Conservation (phyloP, 2,888 invertebrate genomes). For the Hemistola chrysoprasaria region DNA sequence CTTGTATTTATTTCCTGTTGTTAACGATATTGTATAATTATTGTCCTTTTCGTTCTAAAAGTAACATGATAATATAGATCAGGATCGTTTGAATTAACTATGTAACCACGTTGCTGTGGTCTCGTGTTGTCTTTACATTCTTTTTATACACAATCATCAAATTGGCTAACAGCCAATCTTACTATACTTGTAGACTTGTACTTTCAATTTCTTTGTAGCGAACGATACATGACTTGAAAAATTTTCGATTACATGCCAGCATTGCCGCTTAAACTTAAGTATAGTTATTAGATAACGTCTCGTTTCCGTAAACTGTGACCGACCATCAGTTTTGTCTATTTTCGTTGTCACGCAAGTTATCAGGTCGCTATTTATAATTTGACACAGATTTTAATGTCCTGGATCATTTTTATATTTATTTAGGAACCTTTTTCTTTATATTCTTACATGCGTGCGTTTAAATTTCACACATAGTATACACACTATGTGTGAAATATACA, state of each 20-base stretch:
- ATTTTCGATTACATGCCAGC: conserved; percentile 10
- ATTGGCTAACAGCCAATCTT: conserved; percentile 30
- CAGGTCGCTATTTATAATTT: conserved; percentile 1
- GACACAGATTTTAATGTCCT: not conserved
- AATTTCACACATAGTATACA: no score
- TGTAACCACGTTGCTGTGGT: no score
- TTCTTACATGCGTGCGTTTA: no score
- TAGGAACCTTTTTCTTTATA: no score
- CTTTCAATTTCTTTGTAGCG: conserved; percentile 37
- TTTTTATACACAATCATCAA: conserved; percentile 19
- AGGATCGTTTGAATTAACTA: no score
- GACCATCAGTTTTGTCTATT: conserved; percentile 1
- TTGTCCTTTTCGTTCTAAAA: no score
- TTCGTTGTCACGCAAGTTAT: conserved; percentile 6
- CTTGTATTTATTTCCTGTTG: no score
- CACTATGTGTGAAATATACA: no score
- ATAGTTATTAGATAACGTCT: conserved; percentile 16
- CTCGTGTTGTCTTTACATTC: conserved; percentile 13
- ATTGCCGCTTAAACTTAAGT: conserved; percentile 10
- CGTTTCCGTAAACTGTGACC: conserved; percentile 13
- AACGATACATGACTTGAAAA: conserved; percentile 23
- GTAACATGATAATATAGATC: no score
- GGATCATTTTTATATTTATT: no score
- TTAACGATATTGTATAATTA: no score
- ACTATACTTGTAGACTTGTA: conserved; percentile 14